phyloP scores from a whole-genome alignment of 2,113 vertebrate species.

The Clarias batrachus region DNA sequence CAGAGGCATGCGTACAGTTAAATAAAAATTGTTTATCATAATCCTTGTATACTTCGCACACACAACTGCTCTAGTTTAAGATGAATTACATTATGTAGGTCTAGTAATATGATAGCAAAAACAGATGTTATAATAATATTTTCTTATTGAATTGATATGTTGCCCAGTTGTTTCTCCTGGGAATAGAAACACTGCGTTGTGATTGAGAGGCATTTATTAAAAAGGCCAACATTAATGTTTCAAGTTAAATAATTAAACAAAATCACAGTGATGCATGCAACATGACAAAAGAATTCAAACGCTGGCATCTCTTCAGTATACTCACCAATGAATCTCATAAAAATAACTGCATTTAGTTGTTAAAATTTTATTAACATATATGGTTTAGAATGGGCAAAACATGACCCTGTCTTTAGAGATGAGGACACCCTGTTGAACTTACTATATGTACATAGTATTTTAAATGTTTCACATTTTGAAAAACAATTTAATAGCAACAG shows the following conservation, averaged over 20 bases:
- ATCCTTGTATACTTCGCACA: background rate
- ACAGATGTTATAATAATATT: background rate
- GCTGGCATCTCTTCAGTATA: background rate
- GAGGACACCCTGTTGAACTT: background rate
- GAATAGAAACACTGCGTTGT: background rate
- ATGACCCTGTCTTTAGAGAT: background rate
- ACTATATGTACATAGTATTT: background rate
- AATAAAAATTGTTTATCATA: background rate
- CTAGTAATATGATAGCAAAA: background rate
- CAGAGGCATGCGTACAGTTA: background rate
- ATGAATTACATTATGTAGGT: background rate
- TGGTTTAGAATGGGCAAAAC: background rate
- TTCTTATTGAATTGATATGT: background rate
- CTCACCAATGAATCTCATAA: background rate
- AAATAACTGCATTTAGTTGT: background rate
- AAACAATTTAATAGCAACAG: background rate
- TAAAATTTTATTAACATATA: background rate
- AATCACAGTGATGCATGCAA: background rate
- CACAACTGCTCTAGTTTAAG: background rate
- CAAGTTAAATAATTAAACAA: background rate
- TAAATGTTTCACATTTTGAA: background rate
- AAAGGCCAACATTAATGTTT: slow-evolving; percentile 6
- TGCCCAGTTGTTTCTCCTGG: background rate
- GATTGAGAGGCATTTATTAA: background rate
- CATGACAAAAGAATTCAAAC: background rate